phyloP scores from a whole-genome alignment of 2,888 invertebrate genomes.

The Mylabris sibirica region DNA sequence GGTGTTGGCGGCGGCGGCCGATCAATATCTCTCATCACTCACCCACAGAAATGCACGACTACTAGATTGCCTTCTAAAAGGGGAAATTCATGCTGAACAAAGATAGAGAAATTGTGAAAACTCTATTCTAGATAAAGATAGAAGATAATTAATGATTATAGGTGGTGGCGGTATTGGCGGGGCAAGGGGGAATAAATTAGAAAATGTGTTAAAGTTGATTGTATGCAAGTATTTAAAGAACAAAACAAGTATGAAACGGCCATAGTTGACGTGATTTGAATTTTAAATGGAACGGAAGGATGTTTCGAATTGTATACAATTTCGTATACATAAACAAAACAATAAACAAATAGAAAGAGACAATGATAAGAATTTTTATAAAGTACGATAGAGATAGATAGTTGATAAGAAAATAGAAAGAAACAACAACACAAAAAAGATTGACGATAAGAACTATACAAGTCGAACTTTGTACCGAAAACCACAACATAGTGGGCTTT shows the following conservation, averaged over 20 bases:
- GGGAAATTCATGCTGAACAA: not conserved
- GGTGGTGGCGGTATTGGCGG: too few relatives aligned
- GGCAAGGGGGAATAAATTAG: too few relatives aligned
- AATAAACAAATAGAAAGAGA: not conserved
- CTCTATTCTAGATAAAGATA: too few relatives aligned
- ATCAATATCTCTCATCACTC: not conserved
- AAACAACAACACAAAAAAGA: not conserved
- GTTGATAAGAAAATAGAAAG: not conserved
- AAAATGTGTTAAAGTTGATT: too few relatives aligned
- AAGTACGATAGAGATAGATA: not conserved
- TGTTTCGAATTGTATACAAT: constrained; percentile 5
- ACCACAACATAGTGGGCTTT: too few relatives aligned
- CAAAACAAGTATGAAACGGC: not conserved
- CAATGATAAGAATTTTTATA: not conserved
- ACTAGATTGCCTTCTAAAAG: too few relatives aligned
- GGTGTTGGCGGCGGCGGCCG: not conserved
- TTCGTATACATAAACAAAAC: not conserved
- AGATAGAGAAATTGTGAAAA: not conserved
- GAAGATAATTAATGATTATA: too few relatives aligned
- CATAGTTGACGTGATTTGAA: constrained; percentile 20
- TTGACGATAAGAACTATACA: not conserved
- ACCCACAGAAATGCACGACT: not conserved
- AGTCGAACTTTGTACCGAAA: too few relatives aligned
- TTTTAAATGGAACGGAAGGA: constrained; percentile 25
- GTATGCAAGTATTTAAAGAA: not conserved